Evolutionary conservation across 1,140 invertebrate species (phyloP), one percentile per base, ranked within the genome.

Genomic region (Neomicropteryx cornuta): DNA sequence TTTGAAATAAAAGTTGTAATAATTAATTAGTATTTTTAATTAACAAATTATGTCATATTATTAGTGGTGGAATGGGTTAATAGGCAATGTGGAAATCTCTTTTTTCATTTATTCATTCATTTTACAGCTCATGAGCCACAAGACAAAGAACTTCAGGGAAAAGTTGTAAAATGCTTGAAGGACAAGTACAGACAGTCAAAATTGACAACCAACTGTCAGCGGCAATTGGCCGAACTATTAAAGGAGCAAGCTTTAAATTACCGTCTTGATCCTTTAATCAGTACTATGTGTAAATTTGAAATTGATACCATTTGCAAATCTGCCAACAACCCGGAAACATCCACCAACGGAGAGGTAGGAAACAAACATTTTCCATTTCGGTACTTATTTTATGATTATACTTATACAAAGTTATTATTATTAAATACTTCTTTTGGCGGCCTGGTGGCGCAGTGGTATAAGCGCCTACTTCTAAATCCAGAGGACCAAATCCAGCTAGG

Each of bases 241-340:
- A 77, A 83, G 58, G 87, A 93, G 54, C 83, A 87, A 49, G 87
- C 88, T 3, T 58, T 89, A 18, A 87, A 94, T 67, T 87, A 89
- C 53, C 78, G 83, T 51, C 62, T 90, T 24, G 90, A 94, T 71
- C 85, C 88, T 8, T 62, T 89, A 2, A 65, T 94, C 10, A 76
- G 78, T 29, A 76, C 78, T 29, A 70, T 87, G 28, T 96, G 91
- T 48, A 70, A 72, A 51, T 69, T 70, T n/a, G 77, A 79, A 59
- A 73, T 79, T 43, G 64, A 75, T 45, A 74, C 72, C 18, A 72
- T 78, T 38, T 81, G 76, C 57, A 66, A 71, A 41, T 49, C 55
- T 5, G 54, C 66, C 42, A 66, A 70, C 42, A 63, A 66, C 23
- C 68, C 66, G 2, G 71, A 76, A 36, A 64, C 61, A 10, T 61